Base-by-base conservation (phyloP, 2,797 vertebrate species). In the Silurus lanzhouensis region DNA sequence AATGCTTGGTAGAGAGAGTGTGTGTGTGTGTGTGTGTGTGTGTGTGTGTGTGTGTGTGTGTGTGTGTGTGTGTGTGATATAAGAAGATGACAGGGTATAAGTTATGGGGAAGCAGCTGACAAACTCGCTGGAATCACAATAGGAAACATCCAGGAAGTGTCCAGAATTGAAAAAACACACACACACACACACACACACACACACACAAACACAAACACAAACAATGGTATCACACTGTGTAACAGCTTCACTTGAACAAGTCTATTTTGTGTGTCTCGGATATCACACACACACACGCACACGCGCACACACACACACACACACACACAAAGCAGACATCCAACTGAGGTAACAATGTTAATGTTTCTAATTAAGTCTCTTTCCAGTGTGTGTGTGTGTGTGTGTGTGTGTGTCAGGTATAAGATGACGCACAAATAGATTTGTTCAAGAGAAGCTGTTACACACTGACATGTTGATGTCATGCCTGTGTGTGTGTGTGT, bases 241-340 rank as follows among this genome's bases (percentile, higher is more conserved):
- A 75, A 55, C n/a, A 75, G 48, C n/a, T 75, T 75, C n/a, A 75
- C n/a, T 55, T 27, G 46, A 74, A 55, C 22, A 75, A 55, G 72
- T 55, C 14, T 72, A 22, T 20, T 15, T 20, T 20, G 68, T 72
- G 46, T 55, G 46, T 55, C 71, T 52, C 22, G 52, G n/a, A n/a
- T 74, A 8, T 72, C 5, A 22, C 2, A 68, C 13, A 68, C 25
- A 67, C 12, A 67, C 25, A 67, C 66, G 15, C 27, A 68, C 25
- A 38, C 66, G 27, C 66, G 25, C 66, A 70, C 27, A 70, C 15
- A 67, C 66, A 70, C 27, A 70, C 15, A 70, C 67, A 70, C 6
- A 70, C 6, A 72, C 67, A 70, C 67, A 38, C 17, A 70, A 0
- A 38, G 0, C 25, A 46, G 44, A 46, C 10, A 52, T 48, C 72